These are phyloP conservation scores for Gopherus flavomarginatus DNA, from an alignment of 2,113 vertebrate species.

Conservation along the genomic window DNA sequence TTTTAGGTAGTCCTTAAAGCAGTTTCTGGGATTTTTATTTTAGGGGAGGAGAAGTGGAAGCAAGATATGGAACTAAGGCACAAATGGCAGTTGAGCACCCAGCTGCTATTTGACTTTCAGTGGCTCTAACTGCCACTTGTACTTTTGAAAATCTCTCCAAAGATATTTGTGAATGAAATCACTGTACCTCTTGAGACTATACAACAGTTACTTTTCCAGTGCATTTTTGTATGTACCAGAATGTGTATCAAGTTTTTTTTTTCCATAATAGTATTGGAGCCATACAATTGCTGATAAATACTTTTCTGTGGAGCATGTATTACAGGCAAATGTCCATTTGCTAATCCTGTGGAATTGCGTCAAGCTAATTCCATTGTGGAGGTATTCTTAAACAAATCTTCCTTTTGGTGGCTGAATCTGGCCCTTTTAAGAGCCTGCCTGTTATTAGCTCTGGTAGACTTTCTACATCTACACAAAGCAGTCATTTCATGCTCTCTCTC, in stretches of 20 bases:
- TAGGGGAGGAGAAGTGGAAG: not conserved
- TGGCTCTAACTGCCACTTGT: not conserved
- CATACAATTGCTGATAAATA: not conserved
- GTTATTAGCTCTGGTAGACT: not conserved
- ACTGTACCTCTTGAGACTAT: not conserved
- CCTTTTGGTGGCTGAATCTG: not conserved
- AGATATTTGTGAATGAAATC: not conserved
- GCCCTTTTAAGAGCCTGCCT: not conserved
- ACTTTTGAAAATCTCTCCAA: not conserved
- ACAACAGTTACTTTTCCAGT: not conserved
- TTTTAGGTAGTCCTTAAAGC: not conserved
- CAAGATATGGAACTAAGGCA: not conserved
- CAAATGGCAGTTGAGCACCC: not conserved
- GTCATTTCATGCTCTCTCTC: not conserved
- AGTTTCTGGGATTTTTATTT: not conserved
- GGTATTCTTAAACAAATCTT: not conserved
- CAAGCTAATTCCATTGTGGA: not conserved
- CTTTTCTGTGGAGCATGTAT: not conserved
- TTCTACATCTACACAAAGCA: not conserved
- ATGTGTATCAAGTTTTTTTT: not conserved
- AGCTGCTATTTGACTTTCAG: not conserved
- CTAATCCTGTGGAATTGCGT: not conserved
- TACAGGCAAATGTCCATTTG: not conserved
- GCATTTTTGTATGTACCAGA: not conserved
- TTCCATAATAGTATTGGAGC: not conserved